Conservation (phyloP, 2,888 invertebrate genomes). For the Empis stercorea region DNA sequence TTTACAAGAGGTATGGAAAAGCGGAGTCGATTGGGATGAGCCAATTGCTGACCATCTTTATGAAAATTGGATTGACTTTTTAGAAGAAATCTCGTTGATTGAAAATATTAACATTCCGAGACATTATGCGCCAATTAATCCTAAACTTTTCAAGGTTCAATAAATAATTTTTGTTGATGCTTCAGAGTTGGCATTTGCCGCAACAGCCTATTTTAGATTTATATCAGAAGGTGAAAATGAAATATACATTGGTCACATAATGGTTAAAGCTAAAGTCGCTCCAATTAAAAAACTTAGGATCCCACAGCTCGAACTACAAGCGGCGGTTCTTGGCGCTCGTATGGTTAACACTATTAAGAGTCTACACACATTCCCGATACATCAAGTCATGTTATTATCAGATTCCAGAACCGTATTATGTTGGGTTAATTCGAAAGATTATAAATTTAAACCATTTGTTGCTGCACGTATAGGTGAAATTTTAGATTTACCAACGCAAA, state of each 20-base stretch:
- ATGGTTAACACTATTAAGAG: constrained; percentile 3
- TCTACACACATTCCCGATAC: constrained; percentile 1
- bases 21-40: constrained; percentile 2
- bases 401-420: constrained; percentile 6
- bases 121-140: not conserved
- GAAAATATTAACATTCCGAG: constrained; percentile 1
- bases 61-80: not conserved
- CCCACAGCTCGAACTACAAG: constrained; percentile 3
- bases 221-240: not conserved
- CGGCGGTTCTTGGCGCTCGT: constrained; percentile 4
- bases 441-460: constrained; percentile 2
- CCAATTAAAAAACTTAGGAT: constrained; percentile 4
- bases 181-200: not conserved
- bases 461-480: not conserved
- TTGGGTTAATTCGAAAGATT: constrained; percentile 1
- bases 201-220: constrained; percentile 5
- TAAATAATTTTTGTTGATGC: constrained; percentile 6
- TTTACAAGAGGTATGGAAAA: constrained; percentile 4
- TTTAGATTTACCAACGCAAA: not conserved
- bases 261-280: constrained; percentile 2
- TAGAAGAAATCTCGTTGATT: not conserved
- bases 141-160: not conserved
- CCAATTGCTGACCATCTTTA: not conserved
- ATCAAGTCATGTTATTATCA: constrained; percentile 2
- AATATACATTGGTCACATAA: not conserved